Evolutionary conservation across 2,113 vertebrate genomes (phyloP), one percentile per base, ranked within the genome.

Genomic region (Crotophaga sulcirostris): DNA sequence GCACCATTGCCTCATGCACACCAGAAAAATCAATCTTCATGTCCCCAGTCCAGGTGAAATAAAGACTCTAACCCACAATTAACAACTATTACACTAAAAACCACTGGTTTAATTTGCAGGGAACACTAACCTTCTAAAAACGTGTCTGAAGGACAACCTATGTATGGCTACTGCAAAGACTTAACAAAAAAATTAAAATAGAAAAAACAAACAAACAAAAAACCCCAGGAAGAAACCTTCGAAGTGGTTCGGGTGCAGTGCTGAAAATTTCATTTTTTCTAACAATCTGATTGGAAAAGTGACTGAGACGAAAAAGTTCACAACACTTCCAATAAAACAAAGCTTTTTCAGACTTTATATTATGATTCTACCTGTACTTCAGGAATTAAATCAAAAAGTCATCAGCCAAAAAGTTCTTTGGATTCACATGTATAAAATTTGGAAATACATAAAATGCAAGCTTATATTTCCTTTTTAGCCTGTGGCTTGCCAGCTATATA

Each of bases 281-380:
- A n/a, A 67, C 49, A 75, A 45, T 40, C 55, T 51, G 16, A 56
- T 54, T 29, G 70, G 60, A 64, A 62, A 82, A 75, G 12, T 69
- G 1, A 74, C 31, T 15, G 31, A 74, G 7, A 75, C 0, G 0
- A 59, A 87, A 79, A 9, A 5, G 14, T 81, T 67, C 2, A 0
- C 15, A 75, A 59, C 10, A 26, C 10, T 60, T 91, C 4, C 23
- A 89, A 34, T 16, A n/a, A 5, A 42, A 33, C 6, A 55, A 34
- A 90, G 68, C 8, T 64, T 63, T 52, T 78, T 51, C n/a, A 80
- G 40, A 76, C 25, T 56, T 87, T 38, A 52, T 31, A 14, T 19
- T 31, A 3, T 18, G 6, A 47, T 47, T 87, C 26, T 52, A 81
- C 10, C 62, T 10, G 1, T 29, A 54, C 17, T 67, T 82, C 24